Conservation (phyloP, 1,140 invertebrate species). For the Drosophila rufa region DNA sequence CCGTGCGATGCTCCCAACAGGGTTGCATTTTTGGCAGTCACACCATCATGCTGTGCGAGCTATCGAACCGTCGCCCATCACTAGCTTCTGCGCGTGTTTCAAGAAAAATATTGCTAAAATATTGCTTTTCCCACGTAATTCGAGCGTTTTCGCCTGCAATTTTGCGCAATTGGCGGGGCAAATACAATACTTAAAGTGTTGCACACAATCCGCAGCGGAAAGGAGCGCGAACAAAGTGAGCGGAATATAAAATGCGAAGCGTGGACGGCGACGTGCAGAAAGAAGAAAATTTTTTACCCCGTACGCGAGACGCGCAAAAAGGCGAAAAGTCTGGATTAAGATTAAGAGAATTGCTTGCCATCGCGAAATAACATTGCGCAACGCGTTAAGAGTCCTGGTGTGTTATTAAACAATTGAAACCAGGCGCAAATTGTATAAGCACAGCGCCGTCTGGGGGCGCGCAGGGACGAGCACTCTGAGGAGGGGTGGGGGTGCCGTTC, state of each 20-base stretch:
- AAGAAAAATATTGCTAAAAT: constrained; percentile 69
- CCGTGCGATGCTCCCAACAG: neutral
- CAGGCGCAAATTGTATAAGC: constrained; percentile 73
- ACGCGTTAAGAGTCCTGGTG: constrained; percentile 33
- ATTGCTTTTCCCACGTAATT: constrained; percentile 53
- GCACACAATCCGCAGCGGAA: constrained; percentile 22
- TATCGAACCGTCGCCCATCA: constrained; percentile 52
- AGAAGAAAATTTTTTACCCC: constrained; percentile 60
- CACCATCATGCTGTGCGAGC: constrained; percentile 42
- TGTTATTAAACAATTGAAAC: constrained; percentile 41
- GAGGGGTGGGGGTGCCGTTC: constrained; percentile 51
- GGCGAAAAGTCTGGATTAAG: constrained; percentile 18
- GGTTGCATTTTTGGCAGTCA: constrained; percentile 67
- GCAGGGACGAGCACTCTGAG: constrained; percentile 24
- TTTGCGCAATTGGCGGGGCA: constrained; percentile 18
- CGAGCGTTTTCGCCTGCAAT: constrained; percentile 19
- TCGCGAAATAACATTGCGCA: constrained; percentile 57
- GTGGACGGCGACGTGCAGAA: constrained; percentile 64
- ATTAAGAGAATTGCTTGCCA: constrained; percentile 17
- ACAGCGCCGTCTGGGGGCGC: constrained; percentile 31
- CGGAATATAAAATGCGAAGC: constrained; percentile 57
- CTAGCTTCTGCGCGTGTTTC: constrained; percentile 75
- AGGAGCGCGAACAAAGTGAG: constrained; percentile 34
- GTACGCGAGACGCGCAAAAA: constrained; percentile 49
- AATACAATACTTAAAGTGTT: constrained; percentile 23